A percentile compares a stretch with the other conserved stretches of the same genome.
Conservation (phyloP, 1,140 invertebrate genomes). For the Calycopis cecrops region DNA sequence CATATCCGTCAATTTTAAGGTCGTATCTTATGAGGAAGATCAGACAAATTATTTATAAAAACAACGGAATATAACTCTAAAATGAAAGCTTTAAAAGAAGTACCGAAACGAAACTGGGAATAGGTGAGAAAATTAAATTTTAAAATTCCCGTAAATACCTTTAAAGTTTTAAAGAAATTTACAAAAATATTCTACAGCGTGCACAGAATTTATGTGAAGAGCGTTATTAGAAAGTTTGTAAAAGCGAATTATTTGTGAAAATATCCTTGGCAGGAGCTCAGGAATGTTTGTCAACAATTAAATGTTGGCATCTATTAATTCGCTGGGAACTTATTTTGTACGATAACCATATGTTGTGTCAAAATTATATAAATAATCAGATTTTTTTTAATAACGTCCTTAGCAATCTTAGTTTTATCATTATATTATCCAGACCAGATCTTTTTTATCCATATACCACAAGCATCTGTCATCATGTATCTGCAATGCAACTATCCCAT, state of each 20-base stretch:
- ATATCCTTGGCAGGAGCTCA: conserved; percentile 6
- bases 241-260: conserved; percentile 12
- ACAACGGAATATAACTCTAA: not conserved
- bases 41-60: conserved; percentile 14
- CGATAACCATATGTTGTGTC: too few species aligned
- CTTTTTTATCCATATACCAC: too few species aligned
- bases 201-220: conserved; percentile 50
- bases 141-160: conserved; percentile 48
- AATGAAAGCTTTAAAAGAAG: not conserved
- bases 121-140: conserved; percentile 40
- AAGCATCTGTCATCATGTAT: too few species aligned
- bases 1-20: too few species aligned
- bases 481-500: too few species aligned
- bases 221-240: conserved; percentile 52
- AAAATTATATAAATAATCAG: too few species aligned
- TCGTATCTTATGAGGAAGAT: too few species aligned
- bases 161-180: conserved; percentile 38
- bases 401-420: too few species aligned
- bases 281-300: conserved; percentile 12
- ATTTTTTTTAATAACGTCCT: too few species aligned
- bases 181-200: conserved; percentile 48
- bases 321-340: not conserved
- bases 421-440: too few species aligned
- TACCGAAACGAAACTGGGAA: not conserved
- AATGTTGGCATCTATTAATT: conserved; percentile 10